phyloP scores from a whole-genome alignment of 2,797 vertebrate species.

The Paedocypris micromegethes region DNA sequence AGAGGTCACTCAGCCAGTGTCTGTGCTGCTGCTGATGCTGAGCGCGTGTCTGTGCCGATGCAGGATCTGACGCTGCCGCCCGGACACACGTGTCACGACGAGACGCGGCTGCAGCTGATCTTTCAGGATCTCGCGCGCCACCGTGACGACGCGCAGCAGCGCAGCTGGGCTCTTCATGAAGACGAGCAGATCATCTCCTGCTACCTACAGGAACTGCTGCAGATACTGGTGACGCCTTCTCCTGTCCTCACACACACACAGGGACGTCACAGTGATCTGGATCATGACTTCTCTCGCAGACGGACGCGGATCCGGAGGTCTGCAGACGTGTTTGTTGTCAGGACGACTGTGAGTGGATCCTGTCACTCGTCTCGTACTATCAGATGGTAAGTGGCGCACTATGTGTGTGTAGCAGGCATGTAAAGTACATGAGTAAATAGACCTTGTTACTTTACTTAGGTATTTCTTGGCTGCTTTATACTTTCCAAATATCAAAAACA shows the following conservation, averaged over 20 bases:
- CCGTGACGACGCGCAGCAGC: slow-evolving; percentile 92
- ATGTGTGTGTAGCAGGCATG: too few relatives aligned
- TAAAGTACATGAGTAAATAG: too few relatives aligned
- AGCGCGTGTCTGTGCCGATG: slow-evolving; percentile 8
- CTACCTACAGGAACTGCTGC: slow-evolving; percentile 93
- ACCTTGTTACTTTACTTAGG: too few relatives aligned
- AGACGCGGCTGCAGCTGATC: slow-evolving; percentile 94
- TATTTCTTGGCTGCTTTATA: too few relatives aligned
- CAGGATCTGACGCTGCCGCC: slow-evolving; percentile 86
- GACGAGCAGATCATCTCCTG: slow-evolving; percentile 90
- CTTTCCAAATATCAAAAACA: too few relatives aligned
- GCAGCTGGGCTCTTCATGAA: slow-evolving; percentile 95
- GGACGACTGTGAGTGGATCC: slow-evolving; percentile 82
- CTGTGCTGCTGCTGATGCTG: too few relatives aligned
- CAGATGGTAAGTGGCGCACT: slow-evolving; percentile 99
- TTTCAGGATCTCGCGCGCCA: slow-evolving; percentile 85
- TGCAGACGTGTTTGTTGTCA: slow-evolving; percentile 95
- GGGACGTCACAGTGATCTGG: too few relatives aligned
- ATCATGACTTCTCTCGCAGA: slow-evolving; percentile 63
- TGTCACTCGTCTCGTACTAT: slow-evolving; percentile 92
- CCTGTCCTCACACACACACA: neutral
- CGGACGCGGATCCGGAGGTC: slow-evolving; percentile 95
- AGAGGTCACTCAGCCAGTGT: slow-evolving; percentile 14
- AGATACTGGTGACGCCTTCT: slow-evolving; percentile 79
- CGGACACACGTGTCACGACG: slow-evolving; percentile 92